Base-by-base conservation (phyloP, 2,113 vertebrate genomes). In the Lepus timidus region DNA sequence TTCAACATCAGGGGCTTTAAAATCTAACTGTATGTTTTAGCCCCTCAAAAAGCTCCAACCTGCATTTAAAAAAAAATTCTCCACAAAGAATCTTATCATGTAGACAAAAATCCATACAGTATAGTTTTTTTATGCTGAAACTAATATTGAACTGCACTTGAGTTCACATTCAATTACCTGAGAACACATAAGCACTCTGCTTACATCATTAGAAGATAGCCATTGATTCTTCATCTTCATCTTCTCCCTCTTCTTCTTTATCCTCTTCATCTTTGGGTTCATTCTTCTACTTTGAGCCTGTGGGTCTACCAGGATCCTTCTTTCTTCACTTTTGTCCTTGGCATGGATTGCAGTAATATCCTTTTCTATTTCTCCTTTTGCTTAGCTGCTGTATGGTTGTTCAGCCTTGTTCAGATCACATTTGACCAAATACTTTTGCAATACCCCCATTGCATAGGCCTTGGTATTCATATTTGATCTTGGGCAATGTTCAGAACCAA, bases 301-400 rank as follows among this genome's bases (percentile, higher is more conserved):
- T 83, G 94, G 99, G 99, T 99, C 99, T 98, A n/a, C 99, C 99
- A 0, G 99, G 99, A 2, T 99, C 98, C 96, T 99, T 99, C 98
- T 99, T 99, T 27, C 96, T 16, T 99, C 99, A 27, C 98, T 97
- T 97, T 99, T 99, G 96, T 98, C 97, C 96, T 99, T 99, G 93
- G 99, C 99, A 92, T 98, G 98, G 94, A 99, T 99, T 2, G 99
- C 99, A 80, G 99, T 99, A 75, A 99, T 98, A 94, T 99, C 99
- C 99, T 99, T 73, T 99, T 99, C 0, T 99, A 99, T 95, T 99
- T 99, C 96, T 99, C 99, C 99, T 99, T 99, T 97, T 99, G 98
- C 31, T 99, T 99, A 44, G 97, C 98, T 9, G 99, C 96, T 99
- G 17, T 98, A 99, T 0, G 99, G 99, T 0, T 97, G 94, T 96